These are phyloP conservation scores for Salpingus planirostris DNA, from an alignment of 2,888 invertebrate genomes.

Conservation along the genomic window DNA sequence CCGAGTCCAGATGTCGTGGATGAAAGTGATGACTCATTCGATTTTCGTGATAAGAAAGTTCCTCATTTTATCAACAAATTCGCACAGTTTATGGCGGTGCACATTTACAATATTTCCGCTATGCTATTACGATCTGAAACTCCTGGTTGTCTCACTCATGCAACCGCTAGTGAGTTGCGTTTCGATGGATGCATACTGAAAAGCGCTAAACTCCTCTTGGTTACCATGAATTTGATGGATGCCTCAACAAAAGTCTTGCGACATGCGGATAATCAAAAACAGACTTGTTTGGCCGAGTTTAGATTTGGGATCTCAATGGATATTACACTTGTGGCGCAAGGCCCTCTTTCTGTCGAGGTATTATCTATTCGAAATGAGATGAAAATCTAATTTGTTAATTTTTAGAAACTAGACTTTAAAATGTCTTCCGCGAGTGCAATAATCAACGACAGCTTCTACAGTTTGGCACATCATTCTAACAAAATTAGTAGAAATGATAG, in stretches of 20 bases:
- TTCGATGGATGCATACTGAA: conserved; percentile 62
- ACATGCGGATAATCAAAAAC: conserved; percentile 43
- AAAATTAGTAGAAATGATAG: conserved; percentile 37
- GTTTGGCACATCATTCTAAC: conserved; percentile 37
- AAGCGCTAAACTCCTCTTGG: conserved; percentile 59
- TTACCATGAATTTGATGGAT: conserved; percentile 62
- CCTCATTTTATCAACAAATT: conserved; percentile 73
- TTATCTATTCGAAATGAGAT: no score
- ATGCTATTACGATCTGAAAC: conserved; percentile 54
- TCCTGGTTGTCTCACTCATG: conserved; percentile 61
- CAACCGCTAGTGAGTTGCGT: conserved; percentile 59
- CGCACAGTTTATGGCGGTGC: conserved; percentile 84
- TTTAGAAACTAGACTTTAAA: conserved; percentile 57
- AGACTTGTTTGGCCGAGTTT: conserved; percentile 63
- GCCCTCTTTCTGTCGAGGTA: conserved; percentile 79
- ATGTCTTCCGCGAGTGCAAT: conserved; percentile 51
- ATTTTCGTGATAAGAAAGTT: conserved; percentile 66
- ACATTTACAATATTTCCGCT: conserved; percentile 63
- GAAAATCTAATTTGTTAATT: conserved; percentile 15
- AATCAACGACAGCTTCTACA: conserved; percentile 51
- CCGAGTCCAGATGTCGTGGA: conserved; percentile 28
- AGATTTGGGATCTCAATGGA: conserved; percentile 66
- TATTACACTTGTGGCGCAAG: conserved; percentile 70
- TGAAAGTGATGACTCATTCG: conserved; percentile 32
- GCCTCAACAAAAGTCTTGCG: conserved; percentile 54